Percentiles rank a stretch among this genome's conserved stretches.
phyloP scores from a whole-genome alignment of 1,140 invertebrate species.

The Chymomyza costata region DNA sequence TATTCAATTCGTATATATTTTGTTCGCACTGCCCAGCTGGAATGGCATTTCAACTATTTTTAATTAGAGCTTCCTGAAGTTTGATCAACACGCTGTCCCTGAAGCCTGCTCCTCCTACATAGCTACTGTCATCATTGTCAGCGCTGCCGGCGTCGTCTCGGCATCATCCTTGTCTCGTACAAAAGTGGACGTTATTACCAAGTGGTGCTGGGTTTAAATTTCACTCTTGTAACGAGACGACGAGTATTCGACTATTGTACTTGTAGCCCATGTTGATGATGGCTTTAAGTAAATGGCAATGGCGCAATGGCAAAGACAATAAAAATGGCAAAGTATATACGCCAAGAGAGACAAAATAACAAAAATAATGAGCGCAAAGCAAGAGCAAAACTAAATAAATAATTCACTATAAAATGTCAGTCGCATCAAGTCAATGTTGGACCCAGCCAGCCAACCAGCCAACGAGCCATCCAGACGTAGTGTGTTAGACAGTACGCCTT shows the following conservation, averaged over 20 bases:
- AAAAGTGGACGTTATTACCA: constrained; percentile 32
- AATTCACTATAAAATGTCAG: constrained; percentile 72
- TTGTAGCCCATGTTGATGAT: constrained; percentile 42
- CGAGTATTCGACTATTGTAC: constrained; percentile 1
- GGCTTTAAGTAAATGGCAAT: constrained; percentile 28
- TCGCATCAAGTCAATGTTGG: constrained; percentile 33
- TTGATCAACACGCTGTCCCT: no score
- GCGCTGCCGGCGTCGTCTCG: no score
- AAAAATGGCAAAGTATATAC: constrained; percentile 59
- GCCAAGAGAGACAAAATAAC: no score
- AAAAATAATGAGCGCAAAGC: constrained; percentile 32
- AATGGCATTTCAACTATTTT: no score
- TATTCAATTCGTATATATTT: constrained; percentile 15
- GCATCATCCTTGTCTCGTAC: no score
- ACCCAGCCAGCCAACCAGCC: constrained; percentile 32
- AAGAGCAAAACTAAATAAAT: constrained; percentile 62
- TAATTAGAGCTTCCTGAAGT: no score
- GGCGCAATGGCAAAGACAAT: constrained; percentile 24
- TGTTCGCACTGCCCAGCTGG: neutral
- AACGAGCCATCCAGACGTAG: constrained; percentile 27
- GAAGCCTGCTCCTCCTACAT: no score
- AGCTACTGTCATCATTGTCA: no score
- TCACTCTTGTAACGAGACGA: constrained; percentile 4
- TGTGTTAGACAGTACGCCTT: constrained; percentile 38
- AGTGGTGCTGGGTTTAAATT: constrained; percentile 32